phyloP scores from a whole-genome alignment of 2,888 invertebrate species.

The Pyrrhia umbra region DNA sequence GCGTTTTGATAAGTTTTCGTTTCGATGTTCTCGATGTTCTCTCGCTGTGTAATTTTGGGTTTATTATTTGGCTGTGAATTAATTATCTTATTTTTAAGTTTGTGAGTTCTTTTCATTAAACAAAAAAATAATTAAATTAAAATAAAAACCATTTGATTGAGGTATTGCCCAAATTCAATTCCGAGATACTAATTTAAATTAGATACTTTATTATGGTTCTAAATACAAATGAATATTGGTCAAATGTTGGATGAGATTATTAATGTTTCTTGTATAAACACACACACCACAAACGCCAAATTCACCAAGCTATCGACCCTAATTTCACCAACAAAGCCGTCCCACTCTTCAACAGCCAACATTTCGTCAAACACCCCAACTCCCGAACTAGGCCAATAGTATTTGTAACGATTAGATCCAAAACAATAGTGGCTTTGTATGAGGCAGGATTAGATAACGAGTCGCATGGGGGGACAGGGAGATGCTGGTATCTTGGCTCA shows the following conservation, averaged over 20 bases:
- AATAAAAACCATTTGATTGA: too few species aligned
- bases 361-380: background rate
- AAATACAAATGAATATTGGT: too few species aligned
- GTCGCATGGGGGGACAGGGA: constrained; percentile 23
- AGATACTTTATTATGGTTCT: too few species aligned
- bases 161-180: too few species aligned
- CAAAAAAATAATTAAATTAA: too few species aligned
- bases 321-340: background rate
- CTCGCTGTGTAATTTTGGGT: constrained; percentile 31
- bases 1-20: constrained; percentile 43
- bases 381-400: constrained; percentile 1
- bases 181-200: too few species aligned
- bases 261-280: too few species aligned
- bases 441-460: constrained; percentile 49
- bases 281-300: too few species aligned
- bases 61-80: constrained; percentile 41
- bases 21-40: constrained; percentile 33
- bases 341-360: background rate
- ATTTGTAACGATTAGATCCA: constrained; percentile 20
- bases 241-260: too few species aligned
- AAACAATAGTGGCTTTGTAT: constrained; percentile 43
- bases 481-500: constrained; percentile 47
- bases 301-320: background rate
- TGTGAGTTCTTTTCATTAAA: background rate
- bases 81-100: constrained; percentile 33